These are phyloP conservation scores for Oreonectes daqikongensis DNA, from an alignment of 2,797 vertebrate species.

Conservation along the genomic window DNA sequence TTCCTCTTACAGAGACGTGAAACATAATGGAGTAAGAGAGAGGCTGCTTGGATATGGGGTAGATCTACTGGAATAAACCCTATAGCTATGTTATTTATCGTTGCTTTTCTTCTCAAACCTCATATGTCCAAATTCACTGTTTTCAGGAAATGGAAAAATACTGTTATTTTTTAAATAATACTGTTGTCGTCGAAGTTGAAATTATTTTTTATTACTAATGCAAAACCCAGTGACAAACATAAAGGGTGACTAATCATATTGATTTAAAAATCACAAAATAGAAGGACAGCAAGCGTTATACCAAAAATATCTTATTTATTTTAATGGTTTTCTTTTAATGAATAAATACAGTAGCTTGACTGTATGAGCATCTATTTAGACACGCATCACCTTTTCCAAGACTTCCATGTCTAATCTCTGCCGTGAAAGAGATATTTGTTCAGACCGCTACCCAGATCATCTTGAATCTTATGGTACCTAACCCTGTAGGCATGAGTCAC, in stretches of 20 bases:
- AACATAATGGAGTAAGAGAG: constrained; percentile 46
- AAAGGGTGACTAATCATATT: too few species aligned
- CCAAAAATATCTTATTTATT: not conserved
- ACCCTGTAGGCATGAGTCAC: constrained; percentile 28
- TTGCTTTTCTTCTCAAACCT: too few species aligned
- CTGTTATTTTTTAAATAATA: too few species aligned
- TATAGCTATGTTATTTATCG: not conserved
- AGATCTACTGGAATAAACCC: too few species aligned
- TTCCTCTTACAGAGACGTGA: constrained; percentile 38
- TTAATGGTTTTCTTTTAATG: constrained; percentile 8
- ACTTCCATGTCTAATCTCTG: constrained; percentile 25
- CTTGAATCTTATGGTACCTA: constrained; percentile 8
- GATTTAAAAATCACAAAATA: too few species aligned
- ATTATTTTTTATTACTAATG: too few species aligned
- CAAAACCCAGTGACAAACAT: too few species aligned
- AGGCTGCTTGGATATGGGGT: constrained; percentile 33
- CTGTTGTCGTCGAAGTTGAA: too few species aligned
- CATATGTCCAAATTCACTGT: too few species aligned
- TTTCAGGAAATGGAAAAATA: too few species aligned
- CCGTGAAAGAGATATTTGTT: constrained; percentile 13
- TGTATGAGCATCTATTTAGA: constrained; percentile 42
- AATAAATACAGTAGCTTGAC: constrained; percentile 8
- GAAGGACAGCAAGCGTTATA: too few species aligned
- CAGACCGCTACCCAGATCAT: constrained; percentile 13
- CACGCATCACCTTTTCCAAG: constrained; percentile 4